phyloP scores from a whole-genome alignment of 2,888 invertebrate genomes.

The Colletes collaris region DNA sequence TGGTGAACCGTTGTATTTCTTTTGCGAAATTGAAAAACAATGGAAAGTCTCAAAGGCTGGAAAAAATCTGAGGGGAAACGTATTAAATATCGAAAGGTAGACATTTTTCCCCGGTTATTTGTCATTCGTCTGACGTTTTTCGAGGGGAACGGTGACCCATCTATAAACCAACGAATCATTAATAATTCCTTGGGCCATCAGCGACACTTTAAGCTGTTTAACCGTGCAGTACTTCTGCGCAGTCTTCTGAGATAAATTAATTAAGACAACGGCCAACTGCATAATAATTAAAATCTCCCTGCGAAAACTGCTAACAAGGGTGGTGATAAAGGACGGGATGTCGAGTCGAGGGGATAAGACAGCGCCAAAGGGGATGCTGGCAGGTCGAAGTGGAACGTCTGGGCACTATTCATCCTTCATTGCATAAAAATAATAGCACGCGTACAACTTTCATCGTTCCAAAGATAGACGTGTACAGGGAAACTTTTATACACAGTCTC shows the following conservation, averaged over 20 bases:
- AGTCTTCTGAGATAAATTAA: slow-evolving; percentile 64
- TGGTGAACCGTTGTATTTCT: too few species aligned
- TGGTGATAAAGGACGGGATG: slow-evolving; percentile 22
- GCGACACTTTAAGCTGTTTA: slow-evolving; percentile 59
- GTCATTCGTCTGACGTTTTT: not conserved
- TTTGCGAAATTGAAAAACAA: too few species aligned
- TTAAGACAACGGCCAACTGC: slow-evolving; percentile 57
- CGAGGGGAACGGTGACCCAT: not conserved
- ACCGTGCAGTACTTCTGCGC: slow-evolving; percentile 52
- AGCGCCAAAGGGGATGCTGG: slow-evolving; percentile 13
- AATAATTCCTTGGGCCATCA: slow-evolving; percentile 50
- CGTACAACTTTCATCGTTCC: slow-evolving; percentile 61
- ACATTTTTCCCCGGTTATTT: too few species aligned
- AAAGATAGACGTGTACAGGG: not conserved
- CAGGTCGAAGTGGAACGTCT: slow-evolving; percentile 36
- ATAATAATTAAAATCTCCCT: slow-evolving; percentile 67
- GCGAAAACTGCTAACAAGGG: slow-evolving; percentile 19
- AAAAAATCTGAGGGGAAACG: too few species aligned
- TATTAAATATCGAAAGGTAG: too few species aligned
- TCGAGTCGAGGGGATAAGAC: slow-evolving; percentile 46
- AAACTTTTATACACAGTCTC: not conserved
- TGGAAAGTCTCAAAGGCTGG: too few species aligned
- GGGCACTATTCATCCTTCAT: slow-evolving; percentile 75
- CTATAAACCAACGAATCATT: slow-evolving; percentile 23
- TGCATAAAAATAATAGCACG: slow-evolving; percentile 75